Base-by-base conservation (phyloP, 2,888 invertebrate genomes). In the Bhutanitis thaidina region DNA sequence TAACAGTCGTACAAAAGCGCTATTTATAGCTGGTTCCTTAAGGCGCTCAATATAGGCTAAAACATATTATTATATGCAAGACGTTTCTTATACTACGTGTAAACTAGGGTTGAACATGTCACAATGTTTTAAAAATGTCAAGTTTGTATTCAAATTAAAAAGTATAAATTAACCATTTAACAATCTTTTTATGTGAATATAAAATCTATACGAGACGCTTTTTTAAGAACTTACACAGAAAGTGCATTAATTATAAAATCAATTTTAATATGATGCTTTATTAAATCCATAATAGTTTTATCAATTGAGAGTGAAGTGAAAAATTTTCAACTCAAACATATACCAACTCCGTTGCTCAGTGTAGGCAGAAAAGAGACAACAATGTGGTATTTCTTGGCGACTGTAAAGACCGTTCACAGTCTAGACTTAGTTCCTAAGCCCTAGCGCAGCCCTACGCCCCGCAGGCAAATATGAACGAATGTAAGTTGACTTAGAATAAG, bases 391-490 rank as follows among this genome's bases (percentile, higher is more conserved):
- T 41, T 55, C 49, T 56, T 57, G 50, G 60, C 58, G 59, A 57
- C 56, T 57, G 60, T 54, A 53, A 52, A 60, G 53, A 32, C 49
- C 52, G 40, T 13, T 35, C 37, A 30, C 37, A 41, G 46, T 46
- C 51, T 51, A 57, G 64, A 61, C 64, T 64, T 63, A 62, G 68
- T 66, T 51, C 70, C 78, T 79, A 76, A 73, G 62, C 74, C 74
- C 70, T 65, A 76, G 80, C 77, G 61, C 88, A 89, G 74, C 89
- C 89, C 89, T 89, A 89, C 62, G 80, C 73, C 85, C 80, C 78
- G 81, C 88, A 89, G 88, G 89, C 89, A 88, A 89, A 89, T 89
- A 89, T 89, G 89, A 89, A 89, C 89, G 89, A 89, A 88, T 89
- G 89, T 89, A 84, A 89, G 88, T 88, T 88, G 89, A 89, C 87